A percentile compares a stretch with the other conserved stretches of the same genome.
phyloP scores from a whole-genome alignment of 2,797 vertebrate genomes.

The Cottoperca gobio region DNA sequence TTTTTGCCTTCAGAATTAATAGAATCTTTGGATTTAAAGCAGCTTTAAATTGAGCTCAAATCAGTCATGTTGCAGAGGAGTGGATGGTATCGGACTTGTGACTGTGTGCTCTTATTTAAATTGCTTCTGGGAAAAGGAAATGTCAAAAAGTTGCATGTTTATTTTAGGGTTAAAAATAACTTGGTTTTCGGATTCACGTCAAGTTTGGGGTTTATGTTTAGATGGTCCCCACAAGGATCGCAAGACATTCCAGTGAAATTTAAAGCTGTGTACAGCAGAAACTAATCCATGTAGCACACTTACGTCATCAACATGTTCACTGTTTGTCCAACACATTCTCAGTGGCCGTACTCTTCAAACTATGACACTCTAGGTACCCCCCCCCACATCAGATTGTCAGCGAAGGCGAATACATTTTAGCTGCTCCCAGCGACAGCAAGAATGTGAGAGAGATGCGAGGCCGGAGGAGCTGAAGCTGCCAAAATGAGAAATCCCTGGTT shows the following conservation, averaged over 20 bases:
- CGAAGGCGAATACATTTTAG: too few species aligned
- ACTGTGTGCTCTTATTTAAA: background rate
- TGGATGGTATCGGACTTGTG: background rate
- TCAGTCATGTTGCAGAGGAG: conserved; percentile 2
- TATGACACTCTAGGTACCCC: too few species aligned
- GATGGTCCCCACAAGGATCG: background rate
- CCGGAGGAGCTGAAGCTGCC: too few species aligned
- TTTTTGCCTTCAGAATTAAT: conserved; percentile 12
- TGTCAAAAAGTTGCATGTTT: background rate
- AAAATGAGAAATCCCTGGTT: too few species aligned
- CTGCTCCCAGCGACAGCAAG: too few species aligned
- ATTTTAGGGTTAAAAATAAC: background rate
- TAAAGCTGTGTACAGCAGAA: background rate
- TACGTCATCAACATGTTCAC: conserved; percentile 24
- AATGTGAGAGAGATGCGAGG: too few species aligned
- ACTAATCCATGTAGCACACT: background rate
- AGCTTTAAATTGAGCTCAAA: background rate
- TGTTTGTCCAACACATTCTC: too few species aligned
- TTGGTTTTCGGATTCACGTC: background rate
- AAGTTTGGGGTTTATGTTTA: background rate
- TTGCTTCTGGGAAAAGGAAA: background rate
- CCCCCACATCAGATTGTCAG: too few species aligned
- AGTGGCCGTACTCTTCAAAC: too few species aligned
- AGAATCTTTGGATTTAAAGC: conserved; percentile 13
- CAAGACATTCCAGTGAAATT: background rate